These are phyloP conservation scores for Pentalonia nigronervosa DNA, from an alignment of 1,140 invertebrate species.

Conservation along the genomic window DNA sequence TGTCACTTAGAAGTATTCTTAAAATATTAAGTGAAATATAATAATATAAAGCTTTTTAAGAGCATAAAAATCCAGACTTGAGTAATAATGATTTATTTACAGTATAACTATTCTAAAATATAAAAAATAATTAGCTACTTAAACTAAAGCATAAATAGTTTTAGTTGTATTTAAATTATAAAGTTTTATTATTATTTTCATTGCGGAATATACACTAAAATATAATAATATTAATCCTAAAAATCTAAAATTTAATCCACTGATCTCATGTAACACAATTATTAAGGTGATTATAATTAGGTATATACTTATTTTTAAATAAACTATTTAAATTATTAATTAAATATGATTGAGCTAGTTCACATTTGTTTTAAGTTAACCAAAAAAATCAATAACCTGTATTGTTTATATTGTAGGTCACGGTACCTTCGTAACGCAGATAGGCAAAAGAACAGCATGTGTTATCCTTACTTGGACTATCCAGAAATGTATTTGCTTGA, in stretches of 20 bases:
- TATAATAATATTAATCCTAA: not conserved
- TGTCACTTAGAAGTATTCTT: not conserved
- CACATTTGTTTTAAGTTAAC: not conserved
- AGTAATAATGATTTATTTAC: too few relatives aligned
- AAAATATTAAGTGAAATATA: too few relatives aligned
- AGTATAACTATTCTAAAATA: too few relatives aligned
- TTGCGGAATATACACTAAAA: not conserved
- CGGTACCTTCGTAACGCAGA: conserved; percentile 86
- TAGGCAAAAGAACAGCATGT: conserved; percentile 79
- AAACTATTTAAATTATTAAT: not conserved
- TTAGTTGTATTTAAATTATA: not conserved
- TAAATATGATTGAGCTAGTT: not conserved
- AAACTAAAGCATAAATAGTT: too few relatives aligned
- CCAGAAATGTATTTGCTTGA: conserved; percentile 95
- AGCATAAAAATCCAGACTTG: too few relatives aligned
- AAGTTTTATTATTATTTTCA: not conserved
- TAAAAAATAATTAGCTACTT: too few relatives aligned
- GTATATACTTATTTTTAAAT: not conserved
- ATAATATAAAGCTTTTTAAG: too few relatives aligned
- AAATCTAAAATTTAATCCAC: not conserved
- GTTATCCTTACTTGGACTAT: conserved; percentile 88
- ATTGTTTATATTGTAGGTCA: conserved; percentile 69
- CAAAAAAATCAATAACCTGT: conserved; percentile 59
- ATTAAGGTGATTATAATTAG: not conserved
- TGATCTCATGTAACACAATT: not conserved